A percentile compares a stretch with the other conserved stretches of the same genome.
phyloP scores from a whole-genome alignment of 2,888 invertebrate genomes.

The Adela reaumurella region DNA sequence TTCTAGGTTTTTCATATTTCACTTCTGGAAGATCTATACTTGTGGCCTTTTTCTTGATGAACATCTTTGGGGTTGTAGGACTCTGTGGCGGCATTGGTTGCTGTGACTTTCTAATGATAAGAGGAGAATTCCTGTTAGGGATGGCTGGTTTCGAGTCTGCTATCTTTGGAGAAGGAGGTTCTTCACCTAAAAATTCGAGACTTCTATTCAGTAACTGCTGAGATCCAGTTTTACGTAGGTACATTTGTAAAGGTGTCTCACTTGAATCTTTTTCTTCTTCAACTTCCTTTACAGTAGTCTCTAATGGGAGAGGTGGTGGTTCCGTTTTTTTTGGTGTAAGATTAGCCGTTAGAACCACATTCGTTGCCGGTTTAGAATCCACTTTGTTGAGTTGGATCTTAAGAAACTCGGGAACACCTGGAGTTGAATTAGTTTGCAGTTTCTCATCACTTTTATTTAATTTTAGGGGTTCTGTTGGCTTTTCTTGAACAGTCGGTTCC shows the following conservation, averaged over 20 bases:
- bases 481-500: constrained; percentile 27
- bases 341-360: constrained; percentile 64
- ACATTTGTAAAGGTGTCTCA: constrained; percentile 7
- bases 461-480: constrained; percentile 24
- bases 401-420: constrained; percentile 63
- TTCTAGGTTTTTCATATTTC: constrained; percentile 34
- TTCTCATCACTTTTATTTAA: constrained; percentile 37
- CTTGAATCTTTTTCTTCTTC: constrained; percentile 26
- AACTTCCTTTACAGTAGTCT: constrained; percentile 36
- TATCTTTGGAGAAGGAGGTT: background rate
- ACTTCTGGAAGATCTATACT: constrained; percentile 52
- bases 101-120: constrained; percentile 17
- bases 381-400: constrained; percentile 69
- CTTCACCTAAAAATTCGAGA: constrained; percentile 5
- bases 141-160: constrained; percentile 1
- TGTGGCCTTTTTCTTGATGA: constrained; percentile 51
- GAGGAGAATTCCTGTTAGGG: constrained; percentile 17
- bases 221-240: constrained; percentile 4
- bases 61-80: constrained; percentile 42
- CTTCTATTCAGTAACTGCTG: constrained; percentile 11
- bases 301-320: constrained; percentile 20
- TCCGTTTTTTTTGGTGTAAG: constrained; percentile 49
- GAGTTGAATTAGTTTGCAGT: constrained; percentile 26
- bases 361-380: constrained; percentile 58
- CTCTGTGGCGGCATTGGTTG: constrained; percentile 26